Conservation (phyloP, 2,797 vertebrate genomes). For the Danio albolineatus region DNA sequence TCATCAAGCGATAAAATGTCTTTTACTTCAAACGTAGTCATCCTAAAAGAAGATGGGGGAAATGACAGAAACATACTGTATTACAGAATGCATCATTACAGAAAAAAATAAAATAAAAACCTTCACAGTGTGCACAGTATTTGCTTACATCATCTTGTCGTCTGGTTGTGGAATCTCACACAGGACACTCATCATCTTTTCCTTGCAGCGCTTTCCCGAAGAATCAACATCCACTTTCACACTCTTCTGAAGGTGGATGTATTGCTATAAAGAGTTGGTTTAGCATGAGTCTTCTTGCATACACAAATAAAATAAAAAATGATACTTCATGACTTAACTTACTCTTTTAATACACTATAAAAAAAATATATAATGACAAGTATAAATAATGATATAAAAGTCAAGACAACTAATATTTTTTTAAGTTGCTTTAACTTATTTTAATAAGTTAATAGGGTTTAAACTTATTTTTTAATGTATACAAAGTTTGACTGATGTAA, state of each 20-base stretch:
- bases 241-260: slow-evolving; percentile 84
- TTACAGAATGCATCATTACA: neutral
- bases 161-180: slow-evolving; percentile 72
- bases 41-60: slow-evolving; percentile 71
- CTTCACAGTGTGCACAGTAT: neutral
- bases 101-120: neutral
- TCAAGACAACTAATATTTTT: no score
- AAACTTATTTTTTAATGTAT: no score
- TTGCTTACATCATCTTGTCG: slow-evolving; percentile 53
- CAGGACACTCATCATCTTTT: slow-evolving; percentile 87
- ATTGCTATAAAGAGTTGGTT: slow-evolving; percentile 75
- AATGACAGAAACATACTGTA: neutral
- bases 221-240: slow-evolving; percentile 87
- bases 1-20: slow-evolving; percentile 77
- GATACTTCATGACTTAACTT: no score
- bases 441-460: no score
- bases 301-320: neutral
- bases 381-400: no score
- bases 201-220: slow-evolving; percentile 86
- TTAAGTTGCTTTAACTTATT: no score
- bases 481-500: no score
- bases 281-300: neutral
- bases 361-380: no score
- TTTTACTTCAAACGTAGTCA: slow-evolving; percentile 83
- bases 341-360: no score